Evolutionary conservation across 1,140 invertebrate species (phyloP).

Genomic region (Micrasema minimum): DNA sequence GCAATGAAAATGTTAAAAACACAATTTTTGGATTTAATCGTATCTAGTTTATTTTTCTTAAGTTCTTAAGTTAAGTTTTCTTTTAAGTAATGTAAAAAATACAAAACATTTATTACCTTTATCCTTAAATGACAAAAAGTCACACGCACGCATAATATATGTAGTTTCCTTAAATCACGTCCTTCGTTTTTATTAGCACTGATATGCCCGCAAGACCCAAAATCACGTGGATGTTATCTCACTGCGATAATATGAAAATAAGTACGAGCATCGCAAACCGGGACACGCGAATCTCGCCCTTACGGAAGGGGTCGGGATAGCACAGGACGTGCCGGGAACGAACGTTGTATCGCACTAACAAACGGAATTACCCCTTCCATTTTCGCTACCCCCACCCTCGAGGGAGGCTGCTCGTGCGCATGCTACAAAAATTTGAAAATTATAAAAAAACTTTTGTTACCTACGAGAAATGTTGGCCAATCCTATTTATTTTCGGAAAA

Average conservation of each 20-base stretch:
- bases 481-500: too few species aligned
- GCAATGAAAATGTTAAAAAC: neutral
- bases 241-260: constrained; percentile 11
- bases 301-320: constrained; percentile 2
- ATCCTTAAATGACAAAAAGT: neutral
- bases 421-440: too few species aligned
- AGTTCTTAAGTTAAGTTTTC: neutral
- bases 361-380: too few species aligned
- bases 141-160: neutral
- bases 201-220: constrained; percentile 9
- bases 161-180: too few species aligned
- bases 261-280: constrained; percentile 3
- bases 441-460: too few species aligned
- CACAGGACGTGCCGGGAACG: constrained; percentile 20
- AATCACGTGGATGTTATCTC: constrained; percentile 30
- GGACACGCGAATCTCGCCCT: constrained; percentile 19
- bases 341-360: constrained; percentile 21
- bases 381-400: too few species aligned
- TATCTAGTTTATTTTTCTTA: neutral
- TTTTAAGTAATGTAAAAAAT: neutral
- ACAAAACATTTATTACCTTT: neutral
- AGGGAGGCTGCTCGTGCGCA: too few species aligned
- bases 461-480: too few species aligned
- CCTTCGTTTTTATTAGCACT: constrained; percentile 23
- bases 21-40: neutral